phyloP scores from a whole-genome alignment of 2,888 invertebrate species.

The Sphaeridia pumilis region DNA sequence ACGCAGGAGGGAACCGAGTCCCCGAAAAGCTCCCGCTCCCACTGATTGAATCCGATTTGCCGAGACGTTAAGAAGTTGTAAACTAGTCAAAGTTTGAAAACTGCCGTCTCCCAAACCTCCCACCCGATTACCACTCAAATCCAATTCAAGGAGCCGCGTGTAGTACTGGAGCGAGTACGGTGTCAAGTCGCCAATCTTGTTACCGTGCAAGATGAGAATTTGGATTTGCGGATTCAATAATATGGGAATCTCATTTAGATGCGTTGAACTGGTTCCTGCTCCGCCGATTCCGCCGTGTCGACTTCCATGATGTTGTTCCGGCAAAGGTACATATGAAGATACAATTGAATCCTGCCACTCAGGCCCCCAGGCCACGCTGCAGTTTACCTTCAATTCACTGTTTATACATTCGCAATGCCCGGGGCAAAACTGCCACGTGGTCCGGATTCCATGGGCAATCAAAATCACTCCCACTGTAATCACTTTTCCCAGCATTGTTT shows the following conservation, averaged over 20 bases:
- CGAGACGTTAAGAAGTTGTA: conserved; percentile 7
- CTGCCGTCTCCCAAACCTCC: conserved; percentile 1
- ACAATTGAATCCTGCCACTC: not conserved
- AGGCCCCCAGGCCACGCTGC: not conserved
- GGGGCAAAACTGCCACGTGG: conserved; percentile 14
- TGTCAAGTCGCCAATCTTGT: conserved; percentile 7
- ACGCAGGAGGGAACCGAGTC: conserved; percentile 2
- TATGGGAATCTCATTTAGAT: conserved; percentile 13
- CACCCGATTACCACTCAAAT: conserved; percentile 12
- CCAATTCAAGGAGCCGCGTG: conserved; percentile 8
- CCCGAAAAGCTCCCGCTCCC: not conserved
- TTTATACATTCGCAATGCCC: conserved; percentile 9
- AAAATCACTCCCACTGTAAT: not conserved
- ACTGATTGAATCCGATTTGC: conserved; percentile 5
- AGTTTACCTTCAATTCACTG: conserved; percentile 1
- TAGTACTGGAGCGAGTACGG: conserved; percentile 9
- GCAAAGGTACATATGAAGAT: not conserved
- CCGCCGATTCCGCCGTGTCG: not conserved
- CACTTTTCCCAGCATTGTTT: not conserved
- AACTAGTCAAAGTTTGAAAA: conserved; percentile 10
- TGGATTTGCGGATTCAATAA: conserved; percentile 14
- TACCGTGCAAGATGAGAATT: conserved; percentile 7
- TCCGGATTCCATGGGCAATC: not conserved
- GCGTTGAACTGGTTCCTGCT: not conserved
- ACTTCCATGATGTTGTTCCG: not conserved